Evolutionary conservation across 2,888 invertebrate genomes (phyloP).

Genomic region (Apoda limacodes): DNA sequence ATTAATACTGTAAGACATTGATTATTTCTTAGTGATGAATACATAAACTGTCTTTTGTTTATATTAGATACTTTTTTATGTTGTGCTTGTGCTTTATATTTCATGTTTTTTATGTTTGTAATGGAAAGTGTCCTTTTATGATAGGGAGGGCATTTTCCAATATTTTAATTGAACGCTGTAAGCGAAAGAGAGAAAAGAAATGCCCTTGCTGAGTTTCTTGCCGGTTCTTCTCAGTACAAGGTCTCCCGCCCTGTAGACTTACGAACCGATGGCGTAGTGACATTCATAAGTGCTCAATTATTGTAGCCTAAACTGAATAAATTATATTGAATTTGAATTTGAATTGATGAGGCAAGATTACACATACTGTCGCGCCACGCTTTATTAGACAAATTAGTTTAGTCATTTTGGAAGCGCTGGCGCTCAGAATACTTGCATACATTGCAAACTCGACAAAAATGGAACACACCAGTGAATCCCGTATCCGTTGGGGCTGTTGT

Average conservation of each 20-base stretch:
- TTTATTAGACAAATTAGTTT: slow-evolving; percentile 2
- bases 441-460: slow-evolving; percentile 10
- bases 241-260: not conserved
- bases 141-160: too few relatives aligned
- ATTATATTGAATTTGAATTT: slow-evolving; percentile 5
- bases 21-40: too few relatives aligned
- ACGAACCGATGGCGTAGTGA: not conserved
- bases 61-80: too few relatives aligned
- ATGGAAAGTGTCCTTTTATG: too few relatives aligned
- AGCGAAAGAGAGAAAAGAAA: not conserved
- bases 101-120: too few relatives aligned
- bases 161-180: too few relatives aligned
- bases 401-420: slow-evolving; percentile 14
- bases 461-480: slow-evolving; percentile 7
- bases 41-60: too few relatives aligned
- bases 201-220: slow-evolving; percentile 4
- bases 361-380: slow-evolving; percentile 1
- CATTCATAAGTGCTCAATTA: slow-evolving; percentile 1
- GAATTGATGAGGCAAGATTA: too few relatives aligned
- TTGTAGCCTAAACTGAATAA: not conserved
- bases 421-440: slow-evolving; percentile 10
- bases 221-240: too few relatives aligned
- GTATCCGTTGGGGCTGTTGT: slow-evolving; percentile 10
- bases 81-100: too few relatives aligned
- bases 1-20: too few relatives aligned